Base-by-base conservation (phyloP, 1,140 invertebrate species). In the Drosophila sp. region DNA sequence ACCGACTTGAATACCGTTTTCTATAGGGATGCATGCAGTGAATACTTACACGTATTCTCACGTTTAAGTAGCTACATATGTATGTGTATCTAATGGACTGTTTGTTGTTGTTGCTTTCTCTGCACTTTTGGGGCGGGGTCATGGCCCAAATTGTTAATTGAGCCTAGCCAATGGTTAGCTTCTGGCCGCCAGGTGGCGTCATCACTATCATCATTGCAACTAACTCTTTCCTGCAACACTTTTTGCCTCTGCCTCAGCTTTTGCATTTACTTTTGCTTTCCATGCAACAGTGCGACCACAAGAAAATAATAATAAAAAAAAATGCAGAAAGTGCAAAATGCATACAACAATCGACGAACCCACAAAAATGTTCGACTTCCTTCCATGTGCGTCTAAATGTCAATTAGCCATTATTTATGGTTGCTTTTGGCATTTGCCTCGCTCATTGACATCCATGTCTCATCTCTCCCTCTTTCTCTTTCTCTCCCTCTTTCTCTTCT, bases 361-460 rank as follows among this genome's bases (percentile, higher is more conserved):
- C 72, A 76, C 72, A 76, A 72, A 72, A 54, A 72, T 76, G 67
- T 43, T 73, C 50, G 25, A 62, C 71, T 69, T 73, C 64, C 71
- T 73, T 69, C 29, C 70, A 61, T 74, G 45, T 72, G 65, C 45
- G 58, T 71, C 61, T 36, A 34, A 81, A 74, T 58, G 58, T 64
- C 66, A 75, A 86, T 86, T 82, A 82, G n/a, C 70, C 63, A 86
- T 86, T 87, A 87, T 78, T 75, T 63, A 78, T 50, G 81, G 64
- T 32, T 69, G 14, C 50, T 48, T 43, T 56, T 48, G 50, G 32
- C 41, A 69, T 73, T 69, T n/a, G 46, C 21, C 34, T 14, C 50
- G 71, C 71, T 73, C 34, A 40, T 61, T 21, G 36, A 45, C 46
- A 54, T 66, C 21, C 7, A 18, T 45, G 25, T n/a, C n/a, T n/a